phyloP scores from a whole-genome alignment of 1,140 invertebrate genomes.

The Penaeus japonicus region DNA sequence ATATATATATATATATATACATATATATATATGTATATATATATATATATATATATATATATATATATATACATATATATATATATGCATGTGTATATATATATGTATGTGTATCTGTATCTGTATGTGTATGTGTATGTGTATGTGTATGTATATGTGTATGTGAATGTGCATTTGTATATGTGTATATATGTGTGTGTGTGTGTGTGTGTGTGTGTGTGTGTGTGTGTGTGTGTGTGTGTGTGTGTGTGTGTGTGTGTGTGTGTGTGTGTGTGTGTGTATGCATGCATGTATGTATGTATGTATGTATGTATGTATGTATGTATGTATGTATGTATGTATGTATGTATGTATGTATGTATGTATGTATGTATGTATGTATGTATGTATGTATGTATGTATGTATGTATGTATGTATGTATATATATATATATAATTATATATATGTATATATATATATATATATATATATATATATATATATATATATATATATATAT shows the following conservation, averaged over 20 bases:
- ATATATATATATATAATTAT: neutral
- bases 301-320: neutral
- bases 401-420: neutral
- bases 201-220: neutral
- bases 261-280: neutral
- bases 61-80: neutral
- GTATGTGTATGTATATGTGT: neutral
- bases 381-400: neutral
- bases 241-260: neutral
- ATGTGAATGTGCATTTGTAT: neutral
- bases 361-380: slow-evolving; percentile 11
- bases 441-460: neutral
- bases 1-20: neutral
- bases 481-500: too few species aligned
- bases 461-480: neutral
- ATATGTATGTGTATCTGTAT: too few species aligned
- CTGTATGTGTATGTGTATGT: neutral
- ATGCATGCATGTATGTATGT: neutral
- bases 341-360: slow-evolving; percentile 19
- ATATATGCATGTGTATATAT: neutral
- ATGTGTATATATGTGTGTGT: neutral
- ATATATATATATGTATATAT: neutral
- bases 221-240: neutral
- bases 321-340: slow-evolving; percentile 10
- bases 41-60: neutral